A percentile compares a stretch with the other conserved stretches of the same genome.
Evolutionary conservation across 2,113 vertebrate species (phyloP).

Genomic region (Limanda limanda): DNA sequence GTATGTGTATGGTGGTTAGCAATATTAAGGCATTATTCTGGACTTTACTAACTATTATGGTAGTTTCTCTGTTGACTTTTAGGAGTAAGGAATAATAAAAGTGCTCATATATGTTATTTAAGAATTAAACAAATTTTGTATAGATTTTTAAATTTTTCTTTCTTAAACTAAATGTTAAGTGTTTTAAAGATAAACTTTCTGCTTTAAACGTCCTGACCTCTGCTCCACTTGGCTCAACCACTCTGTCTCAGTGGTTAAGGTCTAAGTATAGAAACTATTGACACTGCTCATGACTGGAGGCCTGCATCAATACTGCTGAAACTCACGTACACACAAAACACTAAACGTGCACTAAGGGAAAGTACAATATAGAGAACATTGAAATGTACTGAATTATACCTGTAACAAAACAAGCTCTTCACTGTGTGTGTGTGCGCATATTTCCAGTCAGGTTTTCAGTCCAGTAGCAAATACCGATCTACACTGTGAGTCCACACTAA

Average conservation of each 20-base stretch:
- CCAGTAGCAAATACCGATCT: slow-evolving; percentile 12
- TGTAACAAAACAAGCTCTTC: slow-evolving; percentile 5
- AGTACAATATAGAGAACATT: not conserved
- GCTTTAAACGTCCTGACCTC: slow-evolving; percentile 27
- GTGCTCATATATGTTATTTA: not conserved
- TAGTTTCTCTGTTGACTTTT: not conserved
- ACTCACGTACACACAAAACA: not conserved
- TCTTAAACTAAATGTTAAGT: not conserved
- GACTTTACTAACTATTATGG: not conserved
- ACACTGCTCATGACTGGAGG: not conserved
- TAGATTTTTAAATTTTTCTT: not conserved
- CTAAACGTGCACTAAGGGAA: not conserved
- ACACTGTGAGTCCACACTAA: not conserved
- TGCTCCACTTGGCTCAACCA: slow-evolving; percentile 37
- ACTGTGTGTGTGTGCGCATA: slow-evolving; percentile 1
- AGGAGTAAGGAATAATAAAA: not conserved
- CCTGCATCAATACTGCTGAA: slow-evolving; percentile 15
- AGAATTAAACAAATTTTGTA: not conserved
- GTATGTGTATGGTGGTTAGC: not conserved
- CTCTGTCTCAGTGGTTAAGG: not conserved
- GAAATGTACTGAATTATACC: not conserved
- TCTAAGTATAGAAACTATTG: slow-evolving; percentile 60
- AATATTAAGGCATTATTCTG: not conserved
- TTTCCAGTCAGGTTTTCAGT: slow-evolving; percentile 24
- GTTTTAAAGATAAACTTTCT: not conserved